These are phyloP conservation scores for Campoplex capitator DNA, from an alignment of 2,888 invertebrate genomes.

Conservation along the genomic window DNA sequence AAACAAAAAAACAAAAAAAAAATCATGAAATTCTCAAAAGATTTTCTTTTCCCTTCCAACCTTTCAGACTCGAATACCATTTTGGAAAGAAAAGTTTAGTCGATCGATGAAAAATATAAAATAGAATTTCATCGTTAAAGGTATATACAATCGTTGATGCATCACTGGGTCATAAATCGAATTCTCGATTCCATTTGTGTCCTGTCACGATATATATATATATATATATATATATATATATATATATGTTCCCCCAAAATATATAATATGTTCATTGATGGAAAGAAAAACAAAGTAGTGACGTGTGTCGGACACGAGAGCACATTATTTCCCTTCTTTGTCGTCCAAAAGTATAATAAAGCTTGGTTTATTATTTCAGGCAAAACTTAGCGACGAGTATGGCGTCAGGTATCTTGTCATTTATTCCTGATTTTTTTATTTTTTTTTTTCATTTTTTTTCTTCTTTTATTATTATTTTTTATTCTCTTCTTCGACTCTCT, in stretches of 20 bases:
- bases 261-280: slow-evolving; percentile 36
- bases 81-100: background rate
- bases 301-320: slow-evolving; percentile 25
- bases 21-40: background rate
- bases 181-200: slow-evolving; percentile 5
- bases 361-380: slow-evolving; percentile 18
- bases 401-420: slow-evolving; percentile 30
- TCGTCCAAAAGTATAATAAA: slow-evolving; percentile 35
- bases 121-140: background rate
- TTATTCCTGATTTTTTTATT: background rate
- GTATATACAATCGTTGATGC: slow-evolving; percentile 3
- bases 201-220: slow-evolving; percentile 16
- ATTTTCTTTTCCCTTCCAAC: background rate
- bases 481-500: slow-evolving; percentile 24
- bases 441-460: slow-evolving; percentile 21
- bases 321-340: slow-evolving; percentile 6
- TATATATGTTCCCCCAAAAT: background rate
- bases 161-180: background rate
- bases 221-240: background rate
- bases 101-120: background rate
- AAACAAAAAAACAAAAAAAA: background rate
- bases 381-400: slow-evolving; percentile 14
- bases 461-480: background rate
- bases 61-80: background rate
- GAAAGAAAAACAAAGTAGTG: slow-evolving; percentile 19